Evolutionary conservation across 2,113 vertebrate genomes (phyloP).

Genomic region (Caranx melampygus): DNA sequence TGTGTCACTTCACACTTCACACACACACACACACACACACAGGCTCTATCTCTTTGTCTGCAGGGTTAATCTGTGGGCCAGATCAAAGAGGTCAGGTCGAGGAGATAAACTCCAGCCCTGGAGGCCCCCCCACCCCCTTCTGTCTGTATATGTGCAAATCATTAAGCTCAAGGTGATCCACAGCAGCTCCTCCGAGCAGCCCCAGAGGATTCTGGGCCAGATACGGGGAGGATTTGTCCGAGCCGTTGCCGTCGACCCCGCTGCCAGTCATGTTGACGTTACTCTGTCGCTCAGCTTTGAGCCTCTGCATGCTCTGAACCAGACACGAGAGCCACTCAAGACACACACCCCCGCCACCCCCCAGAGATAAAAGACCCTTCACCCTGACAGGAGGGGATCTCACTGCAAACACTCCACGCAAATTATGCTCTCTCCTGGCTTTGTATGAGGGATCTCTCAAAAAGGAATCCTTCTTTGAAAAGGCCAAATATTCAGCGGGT

Average conservation of each 20-base stretch:
- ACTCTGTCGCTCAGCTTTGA: slow-evolving; percentile 50
- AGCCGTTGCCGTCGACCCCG: slow-evolving; percentile 32
- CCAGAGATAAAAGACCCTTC: slow-evolving; percentile 71
- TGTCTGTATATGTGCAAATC: slow-evolving; percentile 77
- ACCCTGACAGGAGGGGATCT: slow-evolving; percentile 72
- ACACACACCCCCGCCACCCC: slow-evolving; percentile 23
- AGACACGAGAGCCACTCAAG: slow-evolving; percentile 66
- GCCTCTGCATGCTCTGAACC: slow-evolving; percentile 51
- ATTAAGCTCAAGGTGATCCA: slow-evolving; percentile 81
- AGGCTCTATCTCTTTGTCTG: slow-evolving; percentile 60
- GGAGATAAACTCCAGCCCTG: slow-evolving; percentile 79
- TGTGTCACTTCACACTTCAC: slow-evolving; percentile 30
- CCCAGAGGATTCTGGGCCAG: slow-evolving; percentile 64
- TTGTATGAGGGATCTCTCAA: slow-evolving; percentile 54
- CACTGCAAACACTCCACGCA: slow-evolving; percentile 55
- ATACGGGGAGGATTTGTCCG: slow-evolving; percentile 66
- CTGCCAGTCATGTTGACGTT: slow-evolving; percentile 52
- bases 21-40: slow-evolving; percentile 27
- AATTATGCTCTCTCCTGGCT: slow-evolving; percentile 56
- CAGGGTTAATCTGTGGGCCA: slow-evolving; percentile 77
- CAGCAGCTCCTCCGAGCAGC: slow-evolving; percentile 46
- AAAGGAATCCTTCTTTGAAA: slow-evolving; percentile 64
- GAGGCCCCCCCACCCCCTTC: slow-evolving; percentile 56
- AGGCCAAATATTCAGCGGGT: slow-evolving; percentile 54
- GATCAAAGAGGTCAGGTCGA: slow-evolving; percentile 81